Evolutionary conservation across 2,888 invertebrate genomes (phyloP), one percentile per base, ranked within the genome.

Genomic region (Steinernema carpocapsae): DNA sequence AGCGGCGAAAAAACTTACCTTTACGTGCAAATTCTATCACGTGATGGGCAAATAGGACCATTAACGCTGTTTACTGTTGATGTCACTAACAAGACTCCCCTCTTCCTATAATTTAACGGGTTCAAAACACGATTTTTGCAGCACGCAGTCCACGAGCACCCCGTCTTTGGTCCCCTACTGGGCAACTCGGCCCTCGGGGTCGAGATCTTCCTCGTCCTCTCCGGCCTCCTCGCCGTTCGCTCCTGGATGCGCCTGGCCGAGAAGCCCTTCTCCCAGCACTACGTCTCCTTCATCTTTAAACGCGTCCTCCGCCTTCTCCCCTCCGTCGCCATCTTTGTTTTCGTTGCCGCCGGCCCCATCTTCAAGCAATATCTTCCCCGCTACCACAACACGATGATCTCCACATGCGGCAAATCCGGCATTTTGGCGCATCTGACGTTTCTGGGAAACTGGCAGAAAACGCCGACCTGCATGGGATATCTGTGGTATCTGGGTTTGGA

Each of bases 101-200:
- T n/a, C n/a, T n/a, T n/a, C n/a, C n/a, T n/a, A n/a, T n/a, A n/a
- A n/a, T n/a, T n/a, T n/a, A n/a, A n/a, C n/a, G n/a, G n/a, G n/a
- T n/a, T n/a, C n/a, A n/a, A 26, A 32, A 14, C 64, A 64, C 6
- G 1, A 10, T 48, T 42, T 17, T 72, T 80, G 71, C 64, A 79
- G 79, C 76, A 75, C 32, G 80, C 81, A 37, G 80, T 86, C 46
- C 86, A 86, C 74, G 77, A 82, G 43, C 83, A 86, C 73, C 83
- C 84, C 6, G 59, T 86, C 7, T 84, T 86, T 76, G 86, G 86
- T n/a, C 80, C 86, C 0, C 76, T 85, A 0, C 78, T 86, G 45
- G 86, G 86, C n/a, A 86, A 86, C 76, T 84, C 84, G 0, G 85
- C 86, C 0, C 80, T 86, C 6, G 86, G 86, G 12, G 86, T 86